Conservation (phyloP, 2,888 invertebrate genomes). For the Sinopyrophorus schimmeli region DNA sequence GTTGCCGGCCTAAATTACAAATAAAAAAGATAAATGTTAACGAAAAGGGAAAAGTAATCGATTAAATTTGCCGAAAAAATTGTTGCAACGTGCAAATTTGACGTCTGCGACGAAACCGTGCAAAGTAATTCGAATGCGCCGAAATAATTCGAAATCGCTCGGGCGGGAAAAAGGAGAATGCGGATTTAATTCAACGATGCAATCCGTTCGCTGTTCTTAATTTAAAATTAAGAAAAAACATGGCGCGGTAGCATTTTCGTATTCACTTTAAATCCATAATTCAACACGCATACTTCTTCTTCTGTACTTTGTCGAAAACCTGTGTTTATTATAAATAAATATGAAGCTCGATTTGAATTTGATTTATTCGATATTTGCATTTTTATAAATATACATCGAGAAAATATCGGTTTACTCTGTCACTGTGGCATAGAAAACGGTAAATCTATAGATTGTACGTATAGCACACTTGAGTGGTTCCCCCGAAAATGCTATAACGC, state of each 20-base stretch:
- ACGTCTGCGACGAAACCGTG: no score
- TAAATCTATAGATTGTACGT: slow-evolving; percentile 4
- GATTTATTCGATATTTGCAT: slow-evolving; percentile 9
- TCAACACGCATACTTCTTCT: slow-evolving; percentile 1
- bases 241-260: slow-evolving; percentile 7
- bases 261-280: slow-evolving; percentile 19
- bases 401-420: slow-evolving; percentile 8
- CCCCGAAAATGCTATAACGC: slow-evolving; percentile 1
- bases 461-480: slow-evolving; percentile 3
- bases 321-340: slow-evolving; percentile 6
- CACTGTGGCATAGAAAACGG: not conserved
- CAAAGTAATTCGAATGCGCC: no score
- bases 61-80: no score
- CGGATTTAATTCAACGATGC: no score
- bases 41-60: no score
- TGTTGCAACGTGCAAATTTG: no score
- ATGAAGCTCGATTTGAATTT: not conserved
- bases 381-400: not conserved
- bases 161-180: no score
- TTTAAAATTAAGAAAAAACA: no score
- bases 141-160: no score
- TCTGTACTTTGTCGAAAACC: slow-evolving; percentile 5
- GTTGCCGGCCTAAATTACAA: no score
- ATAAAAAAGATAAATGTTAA: no score
- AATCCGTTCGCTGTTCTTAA: no score